A percentile compares a stretch with the other conserved stretches of the same genome.
Evolutionary conservation across 2,888 invertebrate species (phyloP).

Genomic region (Zhuqinia jingwanae): DNA sequence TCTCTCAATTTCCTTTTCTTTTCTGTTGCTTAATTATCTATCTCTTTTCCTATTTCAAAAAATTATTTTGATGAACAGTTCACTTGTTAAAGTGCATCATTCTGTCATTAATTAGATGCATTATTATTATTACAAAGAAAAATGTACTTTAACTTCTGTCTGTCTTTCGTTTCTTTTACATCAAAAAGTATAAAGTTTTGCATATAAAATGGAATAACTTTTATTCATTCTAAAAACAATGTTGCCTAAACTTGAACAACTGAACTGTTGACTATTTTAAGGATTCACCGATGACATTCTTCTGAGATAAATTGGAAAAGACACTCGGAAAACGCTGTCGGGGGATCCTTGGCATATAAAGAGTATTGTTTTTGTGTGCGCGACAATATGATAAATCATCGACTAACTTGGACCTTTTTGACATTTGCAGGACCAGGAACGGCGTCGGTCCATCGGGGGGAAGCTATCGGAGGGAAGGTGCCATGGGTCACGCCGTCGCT

Average conservation of each 20-base stretch:
- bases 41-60: conserved; percentile 48
- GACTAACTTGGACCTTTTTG: conserved; percentile 1
- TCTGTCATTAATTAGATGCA: neutral
- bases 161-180: too few species aligned
- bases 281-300: too few species aligned
- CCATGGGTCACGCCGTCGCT: conserved; percentile 85
- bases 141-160: too few species aligned
- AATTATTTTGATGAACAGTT: conserved; percentile 40
- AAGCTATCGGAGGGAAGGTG: conserved; percentile 80
- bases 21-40: conserved; percentile 66
- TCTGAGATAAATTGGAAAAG: too few species aligned
- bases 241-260: neutral
- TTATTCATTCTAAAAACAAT: too few species aligned
- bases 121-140: too few species aligned
- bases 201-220: too few species aligned
- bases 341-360: too few species aligned
- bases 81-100: conserved; percentile 21
- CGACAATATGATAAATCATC: neutral
- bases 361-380: conserved; percentile 17
- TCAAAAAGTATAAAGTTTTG: too few species aligned
- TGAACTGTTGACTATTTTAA: conserved; percentile 1
- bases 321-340: too few species aligned
- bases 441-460: conserved; percentile 82
- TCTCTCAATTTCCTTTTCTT: conserved; percentile 37
- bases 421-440: conserved; percentile 81